A percentile compares a stretch with the other conserved stretches of the same genome.
Conservation (phyloP, 2,113 vertebrate species). For the Hydropotes inermis region DNA sequence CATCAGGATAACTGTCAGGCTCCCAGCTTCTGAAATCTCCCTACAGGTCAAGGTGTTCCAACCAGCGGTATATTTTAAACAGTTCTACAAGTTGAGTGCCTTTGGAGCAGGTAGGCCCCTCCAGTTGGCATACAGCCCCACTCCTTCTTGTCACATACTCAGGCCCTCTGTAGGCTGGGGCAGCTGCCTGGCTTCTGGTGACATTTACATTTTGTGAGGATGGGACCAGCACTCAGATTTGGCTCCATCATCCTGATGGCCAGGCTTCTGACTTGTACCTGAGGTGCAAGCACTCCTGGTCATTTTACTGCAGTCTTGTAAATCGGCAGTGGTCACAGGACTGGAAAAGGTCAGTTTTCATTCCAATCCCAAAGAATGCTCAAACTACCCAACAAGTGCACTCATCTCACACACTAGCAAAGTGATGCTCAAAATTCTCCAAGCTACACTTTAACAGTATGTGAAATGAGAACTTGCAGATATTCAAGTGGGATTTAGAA, state of each 20-base stretch:
- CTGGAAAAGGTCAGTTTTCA: too few species aligned
- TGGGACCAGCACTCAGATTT: neutral
- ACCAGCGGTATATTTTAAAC: fast-evolving
- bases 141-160: neutral
- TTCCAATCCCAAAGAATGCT: too few species aligned
- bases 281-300: neutral
- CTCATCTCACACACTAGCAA: too few species aligned
- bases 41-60: too few species aligned
- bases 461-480: too few species aligned
- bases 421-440: too few species aligned
- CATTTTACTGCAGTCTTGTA: neutral
- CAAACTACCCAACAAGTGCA: too few species aligned
- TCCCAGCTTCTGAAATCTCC: neutral
- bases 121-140: too few species aligned
- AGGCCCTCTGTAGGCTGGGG: neutral
- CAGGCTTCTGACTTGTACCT: neutral
- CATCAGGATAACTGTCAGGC: neutral
- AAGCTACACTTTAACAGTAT: too few species aligned
- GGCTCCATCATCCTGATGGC: neutral
- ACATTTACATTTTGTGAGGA: neutral
- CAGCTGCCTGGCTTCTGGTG: neutral
- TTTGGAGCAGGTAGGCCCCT: neutral
- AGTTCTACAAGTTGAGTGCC: neutral
- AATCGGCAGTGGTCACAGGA: too few species aligned
- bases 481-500: too few species aligned